Evolutionary conservation across 2,888 invertebrate genomes (phyloP).

Genomic region (Acholoe squamosa): DNA sequence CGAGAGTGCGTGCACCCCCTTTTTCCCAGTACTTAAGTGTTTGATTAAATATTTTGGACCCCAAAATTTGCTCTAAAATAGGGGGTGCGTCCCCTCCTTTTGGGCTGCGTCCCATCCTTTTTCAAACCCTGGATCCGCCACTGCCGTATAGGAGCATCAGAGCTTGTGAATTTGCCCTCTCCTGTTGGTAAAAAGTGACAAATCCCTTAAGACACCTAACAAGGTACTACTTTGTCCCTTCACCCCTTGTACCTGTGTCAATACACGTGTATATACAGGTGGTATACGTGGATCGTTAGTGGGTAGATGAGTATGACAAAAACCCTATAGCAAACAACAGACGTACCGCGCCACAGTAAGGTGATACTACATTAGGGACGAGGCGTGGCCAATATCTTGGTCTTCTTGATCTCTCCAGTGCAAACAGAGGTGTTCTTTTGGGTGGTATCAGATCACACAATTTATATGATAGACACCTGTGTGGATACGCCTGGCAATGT

Average conservation of each 20-base stretch:
- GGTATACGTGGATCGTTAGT: neutral
- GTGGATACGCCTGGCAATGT: neutral
- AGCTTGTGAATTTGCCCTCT: no score
- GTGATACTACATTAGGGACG: neutral
- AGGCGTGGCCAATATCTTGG: neutral
- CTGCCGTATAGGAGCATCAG: no score
- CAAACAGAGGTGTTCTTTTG: constrained; percentile 1
- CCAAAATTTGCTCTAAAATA: no score
- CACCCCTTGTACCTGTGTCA: neutral
- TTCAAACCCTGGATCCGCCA: no score
- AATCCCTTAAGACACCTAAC: no score
- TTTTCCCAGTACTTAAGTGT: no score
- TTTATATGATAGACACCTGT: neutral
- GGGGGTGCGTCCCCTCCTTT: no score
- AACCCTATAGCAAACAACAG: neutral
- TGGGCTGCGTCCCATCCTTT: no score
- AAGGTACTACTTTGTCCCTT: no score
- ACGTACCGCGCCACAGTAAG: neutral
- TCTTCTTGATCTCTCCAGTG: neutral
- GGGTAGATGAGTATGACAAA: neutral
- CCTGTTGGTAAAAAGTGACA: no score
- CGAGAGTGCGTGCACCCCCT: no score
- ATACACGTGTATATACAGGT: neutral
- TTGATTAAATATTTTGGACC: no score
- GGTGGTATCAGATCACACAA: neutral